Percentiles rank a stretch among this genome's conserved stretches.
Conservation (phyloP, 2,113 vertebrate genomes). For the Theristicus caerulescens region DNA sequence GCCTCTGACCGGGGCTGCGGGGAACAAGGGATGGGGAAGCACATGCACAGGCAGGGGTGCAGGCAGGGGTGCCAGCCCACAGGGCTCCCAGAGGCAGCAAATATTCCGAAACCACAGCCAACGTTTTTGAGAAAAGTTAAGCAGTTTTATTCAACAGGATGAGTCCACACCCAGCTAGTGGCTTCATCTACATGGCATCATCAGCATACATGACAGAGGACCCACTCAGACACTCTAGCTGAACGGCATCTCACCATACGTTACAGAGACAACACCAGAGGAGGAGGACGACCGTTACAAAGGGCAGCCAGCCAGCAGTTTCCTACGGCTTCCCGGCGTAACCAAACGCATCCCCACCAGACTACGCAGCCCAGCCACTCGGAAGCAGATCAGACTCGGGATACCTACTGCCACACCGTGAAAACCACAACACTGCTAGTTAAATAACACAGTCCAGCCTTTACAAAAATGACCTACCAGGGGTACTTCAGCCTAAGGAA, state of each 20-base stretch:
- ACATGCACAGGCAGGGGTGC: background rate
- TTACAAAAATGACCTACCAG: constrained; percentile 16
- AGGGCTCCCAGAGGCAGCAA: fast-evolving
- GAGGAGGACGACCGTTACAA: constrained; percentile 61
- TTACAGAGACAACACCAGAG: constrained; percentile 76
- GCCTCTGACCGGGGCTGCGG: fast-evolving
- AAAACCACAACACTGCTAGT: constrained; percentile 68
- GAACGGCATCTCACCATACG: constrained; percentile 81
- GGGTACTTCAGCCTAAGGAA: constrained; percentile 59
- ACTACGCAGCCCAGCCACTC: constrained; percentile 43
- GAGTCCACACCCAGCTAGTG: constrained; percentile 86
- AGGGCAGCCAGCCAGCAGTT: constrained; percentile 62
- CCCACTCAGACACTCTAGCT: constrained; percentile 84
- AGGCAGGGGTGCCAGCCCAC: fast-evolving
- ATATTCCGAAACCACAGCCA: constrained; percentile 10
- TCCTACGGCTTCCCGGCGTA: constrained; percentile 1
- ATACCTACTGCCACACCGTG: constrained; percentile 47
- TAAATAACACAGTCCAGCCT: constrained; percentile 59
- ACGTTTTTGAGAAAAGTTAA: constrained; percentile 75
- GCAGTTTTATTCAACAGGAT: constrained; percentile 79
- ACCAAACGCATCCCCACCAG: background rate
- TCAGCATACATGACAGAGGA: constrained; percentile 82
- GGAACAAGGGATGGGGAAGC: fast-evolving
- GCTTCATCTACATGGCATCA: constrained; percentile 80
- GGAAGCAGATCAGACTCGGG: constrained; percentile 63